Evolutionary conservation across 2,888 invertebrate genomes (phyloP).

Genomic region (Sinelater perroti): DNA sequence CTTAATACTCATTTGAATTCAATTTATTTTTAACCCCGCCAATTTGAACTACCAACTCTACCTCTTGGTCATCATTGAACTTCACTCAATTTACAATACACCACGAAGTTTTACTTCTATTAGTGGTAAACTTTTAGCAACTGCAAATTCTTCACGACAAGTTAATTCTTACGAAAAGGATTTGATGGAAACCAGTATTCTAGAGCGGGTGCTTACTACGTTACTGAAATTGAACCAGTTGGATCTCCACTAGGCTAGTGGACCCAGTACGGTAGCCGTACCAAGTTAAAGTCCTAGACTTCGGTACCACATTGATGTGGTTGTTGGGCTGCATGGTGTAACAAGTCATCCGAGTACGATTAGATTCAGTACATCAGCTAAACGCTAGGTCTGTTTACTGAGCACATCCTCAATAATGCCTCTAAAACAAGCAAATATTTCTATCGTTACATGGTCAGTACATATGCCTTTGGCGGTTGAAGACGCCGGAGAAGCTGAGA

Average conservation of each 20-base stretch:
- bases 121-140: too few species aligned
- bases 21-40: too few species aligned
- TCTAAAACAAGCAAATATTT: conserved; percentile 99
- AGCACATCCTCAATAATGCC: conserved; percentile 96
- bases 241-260: conserved; percentile 98
- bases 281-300: conserved; percentile 99
- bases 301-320: conserved; percentile 99
- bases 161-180: too few species aligned
- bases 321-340: conserved; percentile 99
- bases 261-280: conserved; percentile 98
- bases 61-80: too few species aligned
- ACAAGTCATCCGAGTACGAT: conserved; percentile 99
- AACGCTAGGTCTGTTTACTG: conserved; percentile 91
- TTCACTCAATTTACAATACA: too few species aligned
- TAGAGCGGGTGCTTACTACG: conserved; percentile 93
- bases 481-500: conserved; percentile 98
- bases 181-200: too few species aligned
- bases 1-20: too few species aligned
- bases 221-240: conserved; percentile 90
- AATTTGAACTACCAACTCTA: too few species aligned
- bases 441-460: conserved; percentile 92
- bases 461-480: conserved; percentile 87
- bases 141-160: too few species aligned
- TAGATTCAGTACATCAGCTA: conserved; percentile 88
- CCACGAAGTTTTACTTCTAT: too few species aligned